phyloP scores from a whole-genome alignment of 2,888 invertebrate species.

The Dolomedes plantarius region DNA sequence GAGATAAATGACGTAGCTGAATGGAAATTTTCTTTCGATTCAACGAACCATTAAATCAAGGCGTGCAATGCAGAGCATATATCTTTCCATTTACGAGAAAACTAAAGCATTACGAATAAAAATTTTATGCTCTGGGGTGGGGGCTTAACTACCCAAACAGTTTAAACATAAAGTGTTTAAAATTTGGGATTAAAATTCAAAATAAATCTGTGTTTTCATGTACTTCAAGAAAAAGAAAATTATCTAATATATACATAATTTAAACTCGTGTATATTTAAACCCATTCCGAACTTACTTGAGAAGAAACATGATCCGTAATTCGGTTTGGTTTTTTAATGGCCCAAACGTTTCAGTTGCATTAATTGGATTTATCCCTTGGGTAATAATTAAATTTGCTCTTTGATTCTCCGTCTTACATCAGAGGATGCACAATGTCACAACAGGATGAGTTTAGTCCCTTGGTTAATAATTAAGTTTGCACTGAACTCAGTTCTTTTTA shows the following conservation, averaged over 20 bases:
- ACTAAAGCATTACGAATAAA: too few species aligned
- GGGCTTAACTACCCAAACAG: too few species aligned
- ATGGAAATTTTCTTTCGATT: too few species aligned
- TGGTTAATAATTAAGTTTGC: constrained; percentile 16
- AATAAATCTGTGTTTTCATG: too few species aligned
- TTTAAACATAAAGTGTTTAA: too few species aligned
- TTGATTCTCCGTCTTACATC: not conserved
- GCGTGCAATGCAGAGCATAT: too few species aligned
- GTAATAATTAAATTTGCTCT: constrained; percentile 20
- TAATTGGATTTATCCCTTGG: constrained; percentile 11
- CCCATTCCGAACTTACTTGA: not conserved
- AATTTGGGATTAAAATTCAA: too few species aligned
- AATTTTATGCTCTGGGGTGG: too few species aligned
- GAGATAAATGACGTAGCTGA: too few species aligned
- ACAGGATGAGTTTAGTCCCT: not conserved
- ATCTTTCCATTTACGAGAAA: too few species aligned
- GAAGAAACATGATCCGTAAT: not conserved
- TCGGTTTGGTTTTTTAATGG: not conserved
- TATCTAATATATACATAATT: not conserved
- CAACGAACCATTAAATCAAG: too few species aligned
- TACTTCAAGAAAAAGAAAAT: too few species aligned
- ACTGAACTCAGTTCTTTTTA: not conserved
- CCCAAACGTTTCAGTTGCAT: not conserved
- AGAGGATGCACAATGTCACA: not conserved
- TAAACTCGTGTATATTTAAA: not conserved